Base-by-base conservation (phyloP, 92 coral and sea anemone genomes). In the Muricea muricata region DNA sequence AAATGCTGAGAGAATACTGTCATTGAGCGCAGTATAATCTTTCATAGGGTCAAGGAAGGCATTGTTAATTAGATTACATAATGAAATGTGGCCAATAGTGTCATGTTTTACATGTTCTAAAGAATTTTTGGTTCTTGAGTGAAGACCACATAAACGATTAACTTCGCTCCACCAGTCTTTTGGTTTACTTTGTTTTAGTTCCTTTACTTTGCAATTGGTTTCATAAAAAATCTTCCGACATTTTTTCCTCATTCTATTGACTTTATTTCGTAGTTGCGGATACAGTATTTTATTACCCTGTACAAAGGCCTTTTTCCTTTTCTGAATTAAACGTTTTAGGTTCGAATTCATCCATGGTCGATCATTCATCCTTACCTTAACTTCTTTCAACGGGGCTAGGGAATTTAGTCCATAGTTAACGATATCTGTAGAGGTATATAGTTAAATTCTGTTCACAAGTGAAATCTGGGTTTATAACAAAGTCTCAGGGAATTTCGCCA, bases 401-500 rank as follows among this genome's bases (percentile, higher is more conserved):
- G 67, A 18, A 58, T 58, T 30, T 30, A 58, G 13, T 18, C 28
- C 67, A 17, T 58, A 3, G 34, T 58, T 58, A 12, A 15, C 21
- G 21, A 58, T 58, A 58, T 30, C 0, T 5, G 74, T 66, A 66
- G 32, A 66, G 18, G 6, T 26, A 5, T 66, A n/a, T n/a, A n/a
- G n/a, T 32, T 32, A 66, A 17, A n/a, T 66, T 66, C 32, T 66
- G 2, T 66, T 66, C 74, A 66, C 74, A 66, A 4, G 74, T 29
- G 29, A 3, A 21, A n/a, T 66, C 32, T 6, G 74, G 32, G 42
- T 41, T 6, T 66, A 66, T 21, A 12, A 66, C n/a, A 26, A 32
- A 66, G n/a, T 66, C 74, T 4, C 74, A 66, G 7, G 74, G 74
- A n/a, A 66, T 28, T 66, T 66, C 74, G 32, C 42, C 29, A 26